These are phyloP conservation scores for Lycocerus yunnanus DNA, from an alignment of 2,888 invertebrate species.

Conservation along the genomic window DNA sequence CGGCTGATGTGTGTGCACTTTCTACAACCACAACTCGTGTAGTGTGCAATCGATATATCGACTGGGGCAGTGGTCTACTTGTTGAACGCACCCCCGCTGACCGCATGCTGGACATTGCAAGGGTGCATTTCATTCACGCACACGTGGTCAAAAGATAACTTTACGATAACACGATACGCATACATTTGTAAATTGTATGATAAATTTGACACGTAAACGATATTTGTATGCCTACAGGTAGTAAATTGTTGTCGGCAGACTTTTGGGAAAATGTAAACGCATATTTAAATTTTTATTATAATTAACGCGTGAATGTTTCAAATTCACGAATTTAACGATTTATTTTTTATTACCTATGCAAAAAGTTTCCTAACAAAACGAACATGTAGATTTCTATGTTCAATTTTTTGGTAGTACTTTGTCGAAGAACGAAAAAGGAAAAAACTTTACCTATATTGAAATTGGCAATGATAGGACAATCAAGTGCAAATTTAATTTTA, in stretches of 20 bases:
- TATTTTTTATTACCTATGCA: too few relatives aligned
- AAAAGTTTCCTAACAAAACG: neutral
- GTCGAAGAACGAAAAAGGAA: too few relatives aligned
- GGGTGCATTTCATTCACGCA: slow-evolving; percentile 51
- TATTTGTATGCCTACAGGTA: neutral
- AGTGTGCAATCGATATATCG: slow-evolving; percentile 54
- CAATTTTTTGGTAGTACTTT: too few relatives aligned
- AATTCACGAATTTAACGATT: neutral
- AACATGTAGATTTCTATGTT: neutral
- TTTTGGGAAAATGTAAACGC: neutral
- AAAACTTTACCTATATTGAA: neutral
- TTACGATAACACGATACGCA: slow-evolving; percentile 17
- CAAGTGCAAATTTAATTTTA: neutral
- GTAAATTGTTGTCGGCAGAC: neutral
- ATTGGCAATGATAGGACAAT: neutral
- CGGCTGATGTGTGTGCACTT: slow-evolving; percentile 39
- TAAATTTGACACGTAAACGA: neutral
- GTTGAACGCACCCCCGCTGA: slow-evolving; percentile 50
- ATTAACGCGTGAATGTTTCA: neutral
- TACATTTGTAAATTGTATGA: neutral
- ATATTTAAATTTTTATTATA: neutral
- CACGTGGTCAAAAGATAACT: slow-evolving; percentile 35
- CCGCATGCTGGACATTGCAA: slow-evolving; percentile 42
- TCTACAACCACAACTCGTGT: slow-evolving; percentile 42
- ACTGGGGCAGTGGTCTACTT: slow-evolving; percentile 55